Evolutionary conservation across 2,797 vertebrate species (phyloP).

Genomic region (Hippocampus kuda): DNA sequence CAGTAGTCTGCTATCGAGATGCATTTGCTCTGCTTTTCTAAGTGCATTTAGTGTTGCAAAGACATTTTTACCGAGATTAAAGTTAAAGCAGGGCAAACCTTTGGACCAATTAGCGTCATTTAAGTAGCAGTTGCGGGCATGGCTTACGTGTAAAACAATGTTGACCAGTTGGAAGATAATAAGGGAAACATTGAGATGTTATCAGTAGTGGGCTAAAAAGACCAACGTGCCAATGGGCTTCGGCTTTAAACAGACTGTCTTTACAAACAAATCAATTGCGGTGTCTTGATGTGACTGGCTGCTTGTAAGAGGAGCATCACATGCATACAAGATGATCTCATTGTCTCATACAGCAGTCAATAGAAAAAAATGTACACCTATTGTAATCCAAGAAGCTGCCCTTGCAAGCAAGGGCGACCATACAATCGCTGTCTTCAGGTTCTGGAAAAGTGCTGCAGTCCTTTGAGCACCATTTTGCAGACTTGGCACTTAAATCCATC

Average conservation of each 20-base stretch:
- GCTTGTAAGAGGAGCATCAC: background rate
- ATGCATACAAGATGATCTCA: background rate
- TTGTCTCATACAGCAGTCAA: background rate
- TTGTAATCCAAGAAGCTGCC: background rate
- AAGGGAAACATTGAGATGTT: too few species aligned
- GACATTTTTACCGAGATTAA: background rate
- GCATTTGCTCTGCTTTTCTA: background rate
- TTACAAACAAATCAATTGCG: too few species aligned
- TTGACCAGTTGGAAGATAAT: too few species aligned
- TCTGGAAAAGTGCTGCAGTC: slow-evolving; percentile 31
- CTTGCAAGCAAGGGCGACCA: background rate
- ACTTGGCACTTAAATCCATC: slow-evolving; percentile 25
- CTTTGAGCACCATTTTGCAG: slow-evolving; percentile 34
- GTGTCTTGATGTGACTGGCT: background rate
- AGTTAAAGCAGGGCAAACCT: background rate
- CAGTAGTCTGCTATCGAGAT: background rate
- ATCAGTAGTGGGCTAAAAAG: too few species aligned
- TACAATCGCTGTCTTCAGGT: slow-evolving; percentile 3
- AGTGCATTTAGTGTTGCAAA: too few species aligned
- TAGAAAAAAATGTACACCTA: background rate
- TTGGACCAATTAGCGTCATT: background rate
- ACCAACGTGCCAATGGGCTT: too few species aligned
- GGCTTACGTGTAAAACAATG: too few species aligned
- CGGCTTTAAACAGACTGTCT: too few species aligned
- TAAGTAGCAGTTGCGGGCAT: background rate